These are phyloP conservation scores for Scelioninae gen. 1 DNA, from an alignment of 2,888 invertebrate species.

Conservation along the genomic window DNA sequence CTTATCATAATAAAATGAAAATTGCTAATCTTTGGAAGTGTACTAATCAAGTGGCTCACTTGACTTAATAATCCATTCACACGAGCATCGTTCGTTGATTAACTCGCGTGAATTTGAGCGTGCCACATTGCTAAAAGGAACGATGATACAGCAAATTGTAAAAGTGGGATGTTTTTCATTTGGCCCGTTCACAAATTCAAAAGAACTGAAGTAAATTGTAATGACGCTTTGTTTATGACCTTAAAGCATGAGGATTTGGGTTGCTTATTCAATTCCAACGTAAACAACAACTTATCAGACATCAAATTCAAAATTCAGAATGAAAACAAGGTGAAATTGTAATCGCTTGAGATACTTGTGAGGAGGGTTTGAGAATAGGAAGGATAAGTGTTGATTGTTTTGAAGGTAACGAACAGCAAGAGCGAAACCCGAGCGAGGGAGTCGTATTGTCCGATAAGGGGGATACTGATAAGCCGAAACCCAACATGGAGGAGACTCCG, in stretches of 20 bases:
- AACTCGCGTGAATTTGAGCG: conserved; percentile 26
- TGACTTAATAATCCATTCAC: conserved; percentile 44
- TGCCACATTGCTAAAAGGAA: conserved; percentile 3
- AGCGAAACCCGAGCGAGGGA: conserved; percentile 66
- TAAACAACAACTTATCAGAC: neutral
- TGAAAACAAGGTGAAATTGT: neutral
- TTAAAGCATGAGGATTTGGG: conserved; percentile 9
- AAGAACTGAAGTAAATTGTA: neutral
- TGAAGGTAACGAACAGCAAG: conserved; percentile 82
- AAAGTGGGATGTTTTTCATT: neutral
- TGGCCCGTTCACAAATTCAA: neutral
- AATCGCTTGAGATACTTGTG: conserved; percentile 2
- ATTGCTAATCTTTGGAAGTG: neutral
- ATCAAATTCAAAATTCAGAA: neutral
- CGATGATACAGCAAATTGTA: conserved; percentile 34
- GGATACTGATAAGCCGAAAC: conserved; percentile 37
- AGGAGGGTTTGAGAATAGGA: conserved; percentile 31
- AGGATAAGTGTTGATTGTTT: conserved; percentile 73
- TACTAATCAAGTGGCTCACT: conserved; percentile 26
- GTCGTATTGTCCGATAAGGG: conserved; percentile 37
- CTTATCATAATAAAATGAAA: neutral
- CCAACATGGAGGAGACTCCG: conserved; percentile 78
- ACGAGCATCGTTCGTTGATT: conserved; percentile 20
- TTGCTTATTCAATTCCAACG: neutral
- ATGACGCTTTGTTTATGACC: neutral